Base-by-base conservation (phyloP, 1,140 invertebrate species). In the Heliconius eleuchia region DNA sequence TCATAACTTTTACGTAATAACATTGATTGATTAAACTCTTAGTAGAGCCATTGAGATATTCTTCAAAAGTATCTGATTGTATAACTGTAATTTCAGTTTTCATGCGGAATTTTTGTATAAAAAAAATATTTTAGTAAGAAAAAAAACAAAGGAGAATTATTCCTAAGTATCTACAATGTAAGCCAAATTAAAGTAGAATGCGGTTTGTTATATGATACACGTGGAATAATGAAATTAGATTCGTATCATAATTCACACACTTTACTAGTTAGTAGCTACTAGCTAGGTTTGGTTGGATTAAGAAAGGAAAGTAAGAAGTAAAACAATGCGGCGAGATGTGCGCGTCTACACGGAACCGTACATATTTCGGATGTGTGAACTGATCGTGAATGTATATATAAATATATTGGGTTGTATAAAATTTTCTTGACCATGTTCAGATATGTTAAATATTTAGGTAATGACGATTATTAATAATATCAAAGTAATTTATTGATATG, bases 251-350 rank as follows among this genome's bases (percentile, higher is more conserved):
- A 78, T 87, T 84, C 82, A 84, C 83, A 83, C 84, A 83, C 71
- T 78, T 81, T 77, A 82, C 80, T 82, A 70, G 76, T 46, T 46
- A 46, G 13, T 46, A 80, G 76, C 34, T 78, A 76, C 34, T 37
- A 37, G 5, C 34, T 7, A 77, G 57, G 79, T 79, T 84, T 74
- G 82, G 81, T 84, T 50, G 83, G 85, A 84, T 89, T 89, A 83
- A 87, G 83, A 89, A 88, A 88, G 84, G 88, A 89, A 88, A 88
- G 86, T 85, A 70, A 46, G 79, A 70, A 46, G 79, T 73, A 71
- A 83, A 84, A 89, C 87, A 87, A 87, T 87, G 83, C 76, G 72
- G 76, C 77, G 71, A 37, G 85, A 80, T 16, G 60, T 77, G 83
- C 74, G 77, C 82, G 81, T 83, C 83, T 79, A 81, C 77, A 82